Percentiles rank a stretch among this genome's conserved stretches.
Conservation (phyloP, 2,888 invertebrate genomes). For the Melolontha melolontha region DNA sequence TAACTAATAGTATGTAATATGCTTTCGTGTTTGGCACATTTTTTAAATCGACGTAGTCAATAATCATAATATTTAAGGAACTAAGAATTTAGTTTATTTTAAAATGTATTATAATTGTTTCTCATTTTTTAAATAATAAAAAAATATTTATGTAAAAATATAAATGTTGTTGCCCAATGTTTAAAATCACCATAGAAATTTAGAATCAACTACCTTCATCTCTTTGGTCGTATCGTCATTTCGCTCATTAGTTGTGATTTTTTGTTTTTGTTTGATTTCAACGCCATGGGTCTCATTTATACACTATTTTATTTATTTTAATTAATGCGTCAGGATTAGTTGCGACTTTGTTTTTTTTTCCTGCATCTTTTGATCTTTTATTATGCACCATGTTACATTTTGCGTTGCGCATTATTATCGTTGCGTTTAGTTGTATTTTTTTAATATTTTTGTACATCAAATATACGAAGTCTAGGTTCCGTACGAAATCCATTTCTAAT, state of each 20-base stretch:
- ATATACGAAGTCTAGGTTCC: background rate
- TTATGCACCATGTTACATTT: conserved; percentile 32
- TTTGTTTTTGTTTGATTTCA: background rate
- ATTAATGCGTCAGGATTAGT: conserved; percentile 9
- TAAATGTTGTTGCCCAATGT: conserved; percentile 30
- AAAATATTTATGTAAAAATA: background rate
- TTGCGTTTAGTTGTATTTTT: conserved; percentile 9
- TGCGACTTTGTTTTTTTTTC: conserved; percentile 1
- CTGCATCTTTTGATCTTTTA: conserved; percentile 16
- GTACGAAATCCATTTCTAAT: background rate
- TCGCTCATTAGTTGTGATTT: conserved; percentile 13
- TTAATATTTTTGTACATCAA: background rate
- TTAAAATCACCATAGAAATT: conserved; percentile 26
- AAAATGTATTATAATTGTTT: too few relatives aligned
- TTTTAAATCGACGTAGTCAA: too few relatives aligned
- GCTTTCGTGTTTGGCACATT: too few relatives aligned
- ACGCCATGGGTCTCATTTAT: conserved; percentile 16
- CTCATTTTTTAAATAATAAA: too few relatives aligned
- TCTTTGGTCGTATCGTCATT: conserved; percentile 14
- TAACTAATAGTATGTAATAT: too few relatives aligned
- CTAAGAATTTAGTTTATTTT: too few relatives aligned
- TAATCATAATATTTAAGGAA: too few relatives aligned
- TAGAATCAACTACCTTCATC: conserved; percentile 14
- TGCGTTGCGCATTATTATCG: conserved; percentile 29
- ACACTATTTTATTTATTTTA: conserved; percentile 4